phyloP scores from a whole-genome alignment of 2,113 vertebrate species.

The Gambusia affinis region DNA sequence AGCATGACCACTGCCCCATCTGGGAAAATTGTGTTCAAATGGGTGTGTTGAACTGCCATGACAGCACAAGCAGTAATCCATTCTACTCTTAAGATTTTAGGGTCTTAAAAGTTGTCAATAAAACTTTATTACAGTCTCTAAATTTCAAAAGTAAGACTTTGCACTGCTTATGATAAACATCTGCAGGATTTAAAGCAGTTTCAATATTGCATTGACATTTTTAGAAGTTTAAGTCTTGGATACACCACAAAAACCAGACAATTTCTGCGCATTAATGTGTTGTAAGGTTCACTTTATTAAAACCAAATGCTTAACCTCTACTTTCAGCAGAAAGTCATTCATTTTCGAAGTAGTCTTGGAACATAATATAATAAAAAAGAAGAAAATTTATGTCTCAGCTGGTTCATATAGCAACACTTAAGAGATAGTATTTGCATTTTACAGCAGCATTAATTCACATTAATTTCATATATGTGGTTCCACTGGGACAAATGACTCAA shows the following conservation, averaged over 20 bases:
- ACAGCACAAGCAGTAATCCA: background rate
- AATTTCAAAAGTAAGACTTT: background rate
- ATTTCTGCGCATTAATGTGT: background rate
- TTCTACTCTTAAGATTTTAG: background rate
- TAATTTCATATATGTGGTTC: background rate
- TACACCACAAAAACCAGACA: background rate
- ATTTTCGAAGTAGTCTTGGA: background rate
- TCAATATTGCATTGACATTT: background rate
- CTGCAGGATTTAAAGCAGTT: background rate
- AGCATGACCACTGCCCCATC: too few species aligned
- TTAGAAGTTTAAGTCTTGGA: background rate
- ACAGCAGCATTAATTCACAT: constrained; percentile 3
- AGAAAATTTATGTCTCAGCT: background rate
- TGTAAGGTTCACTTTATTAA: background rate
- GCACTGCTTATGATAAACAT: background rate
- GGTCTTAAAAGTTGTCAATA: background rate
- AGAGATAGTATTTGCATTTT: background rate
- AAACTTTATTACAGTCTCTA: background rate
- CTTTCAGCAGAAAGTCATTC: background rate
- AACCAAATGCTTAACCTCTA: background rate
- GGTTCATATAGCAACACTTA: background rate
- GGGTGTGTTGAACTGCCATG: background rate
- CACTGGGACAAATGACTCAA: background rate
- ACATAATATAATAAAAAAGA: background rate
- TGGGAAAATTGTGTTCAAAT: background rate